Evolutionary conservation across 2,888 invertebrate species (phyloP), one percentile per base, ranked within the genome.

Genomic region (Drosophila nigritarsus): DNA sequence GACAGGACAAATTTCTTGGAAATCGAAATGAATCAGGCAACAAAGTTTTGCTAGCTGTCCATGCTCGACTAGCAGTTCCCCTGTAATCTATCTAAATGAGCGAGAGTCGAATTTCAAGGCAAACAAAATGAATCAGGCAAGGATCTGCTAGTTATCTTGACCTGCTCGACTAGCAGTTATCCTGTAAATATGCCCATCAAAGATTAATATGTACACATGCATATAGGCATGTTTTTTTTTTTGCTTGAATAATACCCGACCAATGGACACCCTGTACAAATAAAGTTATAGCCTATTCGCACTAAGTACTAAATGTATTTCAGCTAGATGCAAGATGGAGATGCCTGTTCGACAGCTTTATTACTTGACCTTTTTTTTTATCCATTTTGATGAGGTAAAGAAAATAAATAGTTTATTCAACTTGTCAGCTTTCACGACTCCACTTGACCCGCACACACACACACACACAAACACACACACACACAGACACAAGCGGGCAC

Each of bases 401-500:
- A 8, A 36, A 36, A 60, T 56, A 58, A 62, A 65, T 55, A 62
- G 59, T 64, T 62, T 30, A 58, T 61, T 58, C 56, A 63, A 77
- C 63, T 63, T 62, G 40, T 69, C 58, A 59, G 70, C 54, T 54
- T 54, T 45, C 38, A 58, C 60, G 59, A 65, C 64, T 49, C 63
- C 66, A 74, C 64, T 74, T 74, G 75, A 75, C 69, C 68, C 49
- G 34, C 32, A 36, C 24, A 59, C 29, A n/a, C 32, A 45, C 24
- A 58, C 24, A 24, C 55, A 45, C 45, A 29, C 36, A 27, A 53
- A 13, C 36, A 40, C 58, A 58, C 29, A 40, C 56, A 51, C 30
- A 50, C 4, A 18, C 32, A 40, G 49, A 42, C n/a, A 42, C n/a
- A 15, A 13, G 15, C 34, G 15, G 13, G 34, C 36, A 18, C 36